These are phyloP conservation scores for Erpetoichthys calabaricus DNA, from an alignment of 2,797 vertebrate genomes.

Conservation along the genomic window DNA sequence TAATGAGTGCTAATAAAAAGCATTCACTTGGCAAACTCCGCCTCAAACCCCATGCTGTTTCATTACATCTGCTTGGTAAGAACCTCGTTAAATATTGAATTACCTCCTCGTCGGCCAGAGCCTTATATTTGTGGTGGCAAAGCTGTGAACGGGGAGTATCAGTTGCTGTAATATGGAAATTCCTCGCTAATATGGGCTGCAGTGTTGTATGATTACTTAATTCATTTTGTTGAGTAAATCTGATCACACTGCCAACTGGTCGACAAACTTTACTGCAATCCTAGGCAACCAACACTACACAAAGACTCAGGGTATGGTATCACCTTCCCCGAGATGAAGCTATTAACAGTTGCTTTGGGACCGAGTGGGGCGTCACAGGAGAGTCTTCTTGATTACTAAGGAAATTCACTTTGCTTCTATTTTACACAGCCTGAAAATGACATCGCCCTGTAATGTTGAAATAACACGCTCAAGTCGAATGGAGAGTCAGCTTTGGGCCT, in stretches of 20 bases:
- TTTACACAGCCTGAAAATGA: conserved; percentile 15
- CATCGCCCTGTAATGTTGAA: conserved; percentile 13
- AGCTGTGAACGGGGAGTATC: conserved; percentile 68
- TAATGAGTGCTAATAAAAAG: conserved; percentile 75
- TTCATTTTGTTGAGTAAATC: conserved; percentile 58
- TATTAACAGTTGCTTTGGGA: conserved; percentile 52
- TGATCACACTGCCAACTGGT: conserved; percentile 48
- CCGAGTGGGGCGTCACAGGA: conserved; percentile 30
- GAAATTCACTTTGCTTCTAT: conserved; percentile 14
- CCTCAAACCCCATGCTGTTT: conserved; percentile 33
- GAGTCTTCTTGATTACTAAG: conserved; percentile 33
- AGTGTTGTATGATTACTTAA: conserved; percentile 66
- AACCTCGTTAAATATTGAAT: conserved; percentile 61
- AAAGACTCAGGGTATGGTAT: conserved; percentile 41
- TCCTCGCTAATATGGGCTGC: conserved; percentile 59
- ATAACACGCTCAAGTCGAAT: too few relatives aligned
- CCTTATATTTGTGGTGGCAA: conserved; percentile 50
- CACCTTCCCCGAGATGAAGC: conserved; percentile 54
- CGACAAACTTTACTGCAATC: conserved; percentile 33
- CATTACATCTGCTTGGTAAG: conserved; percentile 62
- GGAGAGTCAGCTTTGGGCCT: too few relatives aligned
- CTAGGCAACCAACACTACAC: conserved; percentile 46
- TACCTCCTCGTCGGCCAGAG: conserved; percentile 57
- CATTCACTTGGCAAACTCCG: conserved; percentile 50
- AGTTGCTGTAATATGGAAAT: conserved; percentile 73